Evolutionary conservation across 2,797 vertebrate genomes (phyloP).

Genomic region (Sebastes diploproa): DNA sequence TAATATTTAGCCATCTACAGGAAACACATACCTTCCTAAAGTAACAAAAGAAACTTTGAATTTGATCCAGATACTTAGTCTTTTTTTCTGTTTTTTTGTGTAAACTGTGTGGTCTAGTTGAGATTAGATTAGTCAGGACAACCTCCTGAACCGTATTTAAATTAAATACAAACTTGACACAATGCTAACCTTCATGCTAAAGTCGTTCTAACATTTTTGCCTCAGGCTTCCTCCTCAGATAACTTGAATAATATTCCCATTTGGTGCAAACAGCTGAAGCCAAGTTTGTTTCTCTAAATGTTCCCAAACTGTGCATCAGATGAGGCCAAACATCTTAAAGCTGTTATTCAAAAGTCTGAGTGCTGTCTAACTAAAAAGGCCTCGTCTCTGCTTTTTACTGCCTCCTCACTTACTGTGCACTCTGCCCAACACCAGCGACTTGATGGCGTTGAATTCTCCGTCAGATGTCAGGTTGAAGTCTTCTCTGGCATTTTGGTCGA

Average conservation of each 20-base stretch:
- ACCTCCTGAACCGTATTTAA: neutral
- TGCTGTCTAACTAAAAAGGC: constrained; percentile 4
- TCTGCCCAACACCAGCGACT: constrained; percentile 14
- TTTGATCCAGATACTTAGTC: neutral
- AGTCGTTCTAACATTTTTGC: neutral
- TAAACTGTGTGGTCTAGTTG: neutral
- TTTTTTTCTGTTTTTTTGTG: neutral
- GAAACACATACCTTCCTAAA: too few relatives aligned
- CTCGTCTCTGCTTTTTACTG: neutral
- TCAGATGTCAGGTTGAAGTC: constrained; percentile 29
- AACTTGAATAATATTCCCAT: constrained; percentile 8
- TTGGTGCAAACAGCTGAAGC: neutral
- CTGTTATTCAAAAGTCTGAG: constrained; percentile 15
- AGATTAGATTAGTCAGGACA: too few relatives aligned
- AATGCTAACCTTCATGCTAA: neutral
- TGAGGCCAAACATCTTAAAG: neutral
- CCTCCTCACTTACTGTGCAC: constrained; percentile 19
- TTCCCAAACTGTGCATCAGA: neutral
- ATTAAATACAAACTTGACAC: neutral
- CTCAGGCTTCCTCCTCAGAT: neutral
- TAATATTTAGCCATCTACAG: too few relatives aligned
- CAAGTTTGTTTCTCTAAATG: neutral
- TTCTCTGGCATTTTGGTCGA: constrained; percentile 7
- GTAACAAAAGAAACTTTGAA: too few relatives aligned
- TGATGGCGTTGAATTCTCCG: constrained; percentile 83